Evolutionary conservation across 1,140 invertebrate species (phyloP).

Genomic region (Leptinotarsa texana): DNA sequence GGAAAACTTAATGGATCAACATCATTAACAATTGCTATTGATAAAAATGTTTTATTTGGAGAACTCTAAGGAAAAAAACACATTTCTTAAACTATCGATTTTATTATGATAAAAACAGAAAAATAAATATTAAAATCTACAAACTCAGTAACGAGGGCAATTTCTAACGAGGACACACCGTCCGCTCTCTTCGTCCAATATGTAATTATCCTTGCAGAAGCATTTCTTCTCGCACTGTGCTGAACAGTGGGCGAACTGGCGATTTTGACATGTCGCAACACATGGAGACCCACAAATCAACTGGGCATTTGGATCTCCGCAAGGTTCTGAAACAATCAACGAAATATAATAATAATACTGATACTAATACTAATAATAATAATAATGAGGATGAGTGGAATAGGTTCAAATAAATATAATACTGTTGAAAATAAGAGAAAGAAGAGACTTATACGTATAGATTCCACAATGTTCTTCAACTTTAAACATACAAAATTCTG

Average conservation of each 20-base stretch:
- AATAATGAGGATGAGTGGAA: no score
- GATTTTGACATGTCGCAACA: slow-evolving; percentile 16
- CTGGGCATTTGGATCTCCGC: neutral
- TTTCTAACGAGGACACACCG: slow-evolving; percentile 10
- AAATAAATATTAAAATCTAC: neutral
- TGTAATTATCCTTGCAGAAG: slow-evolving; percentile 19
- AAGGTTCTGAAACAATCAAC: neutral
- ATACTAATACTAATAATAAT: no score
- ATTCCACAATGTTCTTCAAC: no score
- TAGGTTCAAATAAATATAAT: no score
- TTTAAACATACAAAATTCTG: neutral
- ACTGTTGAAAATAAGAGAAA: no score
- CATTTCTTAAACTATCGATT: neutral
- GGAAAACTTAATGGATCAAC: no score
- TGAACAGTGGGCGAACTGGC: slow-evolving; percentile 18
- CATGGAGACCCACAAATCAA: slow-evolving; percentile 11
- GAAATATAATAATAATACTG: no score
- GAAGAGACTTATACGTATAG: neutral
- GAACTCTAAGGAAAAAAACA: no score
- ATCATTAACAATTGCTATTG: no score
- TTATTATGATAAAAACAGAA: neutral
- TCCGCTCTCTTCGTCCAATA: neutral
- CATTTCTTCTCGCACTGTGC: slow-evolving; percentile 8
- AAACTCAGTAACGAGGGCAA: slow-evolving; percentile 11
- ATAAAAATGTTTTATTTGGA: no score